Evolutionary conservation across 2,888 invertebrate species (phyloP), one percentile per base, ranked within the genome.

Genomic region (Gymnosoma rotundatum): DNA sequence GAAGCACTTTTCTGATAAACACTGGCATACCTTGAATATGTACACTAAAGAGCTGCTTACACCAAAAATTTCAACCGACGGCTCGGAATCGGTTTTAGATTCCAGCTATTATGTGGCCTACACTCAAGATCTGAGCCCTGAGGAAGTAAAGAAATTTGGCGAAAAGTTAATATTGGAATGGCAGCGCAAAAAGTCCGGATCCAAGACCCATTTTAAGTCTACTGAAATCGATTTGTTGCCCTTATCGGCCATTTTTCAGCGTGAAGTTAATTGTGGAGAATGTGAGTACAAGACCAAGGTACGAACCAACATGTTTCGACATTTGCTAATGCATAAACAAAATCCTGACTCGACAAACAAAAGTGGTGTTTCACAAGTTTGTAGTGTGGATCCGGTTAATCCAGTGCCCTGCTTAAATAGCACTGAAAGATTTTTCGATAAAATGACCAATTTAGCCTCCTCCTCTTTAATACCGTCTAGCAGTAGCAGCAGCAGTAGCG

Each of bases 391-490:
- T 16, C 96, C 96, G 0, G 95, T 97, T 0, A 97, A 97, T 93
- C 97, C 97, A 0, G 96, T 97, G 8, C 96, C 96, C 0, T 96
- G 95, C 89, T 92, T 96, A 50, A 95, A 95, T 87, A 94, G 95
- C 54, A 95, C 95, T 86, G 96, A 96, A 89, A 94, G 94, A 87
- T 96, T 96, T 94, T 97, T 97, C 89, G 97, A 97, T 90, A 96
- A 95, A 90, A 97, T 97, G 97, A 94, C 95, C 0, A 97, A 97
- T 90, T 93, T 96, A 20, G 96, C 97, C 0, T 95, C 95, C n/a
- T 96, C 95, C 87, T 96, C 95, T 14, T 86, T 87, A 78, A 86
- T 86, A 38, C 87, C 75, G 5, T 69, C 76, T 91, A 20, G 18
- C 86, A 10, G 50, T 9, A 32, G 25, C 25, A 25, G 25, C 25